Evolutionary conservation across 2,888 invertebrate genomes (phyloP).

Genomic region (Leucophenga maculata): DNA sequence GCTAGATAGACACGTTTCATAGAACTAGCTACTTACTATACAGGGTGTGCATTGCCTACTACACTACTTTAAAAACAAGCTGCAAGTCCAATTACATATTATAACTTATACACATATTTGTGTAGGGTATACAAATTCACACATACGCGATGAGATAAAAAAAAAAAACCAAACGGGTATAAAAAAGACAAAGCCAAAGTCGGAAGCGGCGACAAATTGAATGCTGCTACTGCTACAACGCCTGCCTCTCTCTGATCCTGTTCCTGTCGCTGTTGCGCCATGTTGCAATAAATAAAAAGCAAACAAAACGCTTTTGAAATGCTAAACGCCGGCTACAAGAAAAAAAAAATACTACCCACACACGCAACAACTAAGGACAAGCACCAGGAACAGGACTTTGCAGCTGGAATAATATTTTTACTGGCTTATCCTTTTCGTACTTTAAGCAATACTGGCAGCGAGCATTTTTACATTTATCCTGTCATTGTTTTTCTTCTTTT

Average conservation of each 20-base stretch:
- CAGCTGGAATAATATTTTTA: constrained; percentile 50
- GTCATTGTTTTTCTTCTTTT: constrained; percentile 38
- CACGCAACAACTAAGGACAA: constrained; percentile 37
- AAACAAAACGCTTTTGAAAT: constrained; percentile 62
- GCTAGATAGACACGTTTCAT: too few relatives aligned
- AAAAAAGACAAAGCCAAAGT: too few relatives aligned
- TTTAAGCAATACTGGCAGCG: constrained; percentile 30
- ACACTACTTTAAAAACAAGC: too few relatives aligned
- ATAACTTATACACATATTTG: too few relatives aligned
- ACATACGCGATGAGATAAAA: too few relatives aligned
- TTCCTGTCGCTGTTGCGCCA: not conserved
- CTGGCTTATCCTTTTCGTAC: constrained; percentile 5
- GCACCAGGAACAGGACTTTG: constrained; percentile 3
- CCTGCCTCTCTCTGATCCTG: too few relatives aligned
- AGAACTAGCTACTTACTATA: too few relatives aligned
- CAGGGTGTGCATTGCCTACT: too few relatives aligned
- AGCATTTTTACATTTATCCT: constrained; percentile 53
- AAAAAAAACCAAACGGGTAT: too few relatives aligned
- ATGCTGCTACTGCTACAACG: not conserved
- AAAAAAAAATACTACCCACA: constrained; percentile 33
- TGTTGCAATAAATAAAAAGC: constrained; percentile 38
- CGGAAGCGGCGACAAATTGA: constrained; percentile 6
- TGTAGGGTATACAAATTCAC: too few relatives aligned
- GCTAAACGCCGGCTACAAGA: constrained; percentile 51
- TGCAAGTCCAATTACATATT: too few relatives aligned